Base-by-base conservation (phyloP, 2,888 invertebrate species). In the Drosophila borealis region DNA sequence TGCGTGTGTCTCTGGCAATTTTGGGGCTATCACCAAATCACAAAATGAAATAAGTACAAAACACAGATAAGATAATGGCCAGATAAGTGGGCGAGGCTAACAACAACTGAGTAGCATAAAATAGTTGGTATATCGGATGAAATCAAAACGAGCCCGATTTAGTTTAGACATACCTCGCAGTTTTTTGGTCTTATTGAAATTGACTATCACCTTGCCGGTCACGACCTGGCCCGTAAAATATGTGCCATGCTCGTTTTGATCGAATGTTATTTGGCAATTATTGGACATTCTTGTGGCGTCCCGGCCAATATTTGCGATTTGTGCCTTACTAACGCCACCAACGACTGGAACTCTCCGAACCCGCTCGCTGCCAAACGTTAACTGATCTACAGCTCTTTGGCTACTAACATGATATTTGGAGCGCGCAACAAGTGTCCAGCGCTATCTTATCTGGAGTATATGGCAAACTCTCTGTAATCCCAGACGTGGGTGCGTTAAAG, bases 211-310 rank as follows among this genome's bases (percentile, higher is more conserved):
- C 76, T 86, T 90, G 21, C 92, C 92, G 36, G 86, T 85, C 9
- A 92, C 74, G 36, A 83, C 78, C 78, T 92, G 91, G 14, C 92
- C 92, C 11, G 91, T 90, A 70, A 91, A 92, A 73, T 91, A 92
- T 94, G 94, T 80, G 95, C 93, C 92, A 94, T 95, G 81, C 94
- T 94, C 91, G 95, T 95, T 91, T 92, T 93, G 68, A 94, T 95
- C 95, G 64, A 91, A 91, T 4, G 81, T 71, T 60, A 92, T 91
- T 55, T 82, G 74, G 70, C 92, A 92, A 67, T 89, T 82, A n/a
- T 83, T 89, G 3, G 90, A 80, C 90, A 91, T 91, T 67, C 14
- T 41, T 6, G 6, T 11, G 10, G 55, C 14, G 42, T 21, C 42
- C 21, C 9, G 37, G 25, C 21, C 41, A 25, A 45, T 21, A 41